Evolutionary conservation across 1,140 invertebrate genomes (phyloP).

Genomic region (Leptinotarsa defecta): DNA sequence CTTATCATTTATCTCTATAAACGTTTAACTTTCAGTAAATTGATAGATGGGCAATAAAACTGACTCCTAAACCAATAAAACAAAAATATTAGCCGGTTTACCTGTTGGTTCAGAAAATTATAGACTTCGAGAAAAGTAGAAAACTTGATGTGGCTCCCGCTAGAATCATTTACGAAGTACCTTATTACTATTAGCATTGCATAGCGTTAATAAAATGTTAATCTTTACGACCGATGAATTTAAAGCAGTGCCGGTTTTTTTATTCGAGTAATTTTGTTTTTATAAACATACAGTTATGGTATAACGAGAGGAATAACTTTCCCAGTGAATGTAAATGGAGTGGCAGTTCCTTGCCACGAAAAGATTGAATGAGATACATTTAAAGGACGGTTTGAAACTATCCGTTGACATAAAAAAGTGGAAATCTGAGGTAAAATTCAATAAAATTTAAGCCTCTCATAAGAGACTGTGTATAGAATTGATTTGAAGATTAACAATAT

Average conservation of each 20-base stretch:
- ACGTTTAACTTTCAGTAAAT: slow-evolving; percentile 14
- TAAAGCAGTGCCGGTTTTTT: slow-evolving; percentile 3
- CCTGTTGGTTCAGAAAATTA: slow-evolving; percentile 8
- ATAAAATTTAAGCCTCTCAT: too few relatives aligned
- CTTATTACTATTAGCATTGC: slow-evolving; percentile 5
- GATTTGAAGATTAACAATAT: too few relatives aligned
- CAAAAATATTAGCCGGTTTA: slow-evolving; percentile 16
- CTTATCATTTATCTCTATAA: slow-evolving; percentile 21
- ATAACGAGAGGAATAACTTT: neutral
- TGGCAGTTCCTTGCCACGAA: too few relatives aligned
- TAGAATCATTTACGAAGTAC: neutral
- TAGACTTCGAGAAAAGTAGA: slow-evolving; percentile 1
- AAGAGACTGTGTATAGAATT: too few relatives aligned
- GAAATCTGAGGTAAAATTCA: too few relatives aligned
- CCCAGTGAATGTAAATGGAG: too few relatives aligned
- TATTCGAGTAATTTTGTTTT: neutral
- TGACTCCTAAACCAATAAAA: slow-evolving; percentile 17
- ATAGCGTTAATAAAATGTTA: slow-evolving; percentile 15
- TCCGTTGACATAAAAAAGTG: too few relatives aligned
- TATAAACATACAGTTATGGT: neutral
- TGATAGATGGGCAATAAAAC: slow-evolving; percentile 14
- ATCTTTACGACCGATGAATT: slow-evolving; percentile 8
- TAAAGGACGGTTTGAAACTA: too few relatives aligned
- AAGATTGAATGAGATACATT: too few relatives aligned
- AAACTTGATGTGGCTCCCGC: neutral